phyloP scores from a whole-genome alignment of 1,140 invertebrate genomes.

The Cheumatopsyche charites region DNA sequence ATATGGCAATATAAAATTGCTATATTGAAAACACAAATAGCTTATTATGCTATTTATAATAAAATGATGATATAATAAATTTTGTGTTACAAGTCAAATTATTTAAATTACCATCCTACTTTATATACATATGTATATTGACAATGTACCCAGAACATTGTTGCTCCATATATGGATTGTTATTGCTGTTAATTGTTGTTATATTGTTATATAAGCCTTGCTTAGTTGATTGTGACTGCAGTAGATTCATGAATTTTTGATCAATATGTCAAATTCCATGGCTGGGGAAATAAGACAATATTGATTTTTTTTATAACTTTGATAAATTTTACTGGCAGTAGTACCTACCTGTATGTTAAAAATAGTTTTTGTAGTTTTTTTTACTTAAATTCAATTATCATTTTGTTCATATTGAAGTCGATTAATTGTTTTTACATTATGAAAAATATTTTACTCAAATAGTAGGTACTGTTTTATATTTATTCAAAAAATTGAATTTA shows the following conservation, averaged over 20 bases:
- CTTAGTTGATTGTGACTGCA: slow-evolving; percentile 39
- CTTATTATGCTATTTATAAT: background rate
- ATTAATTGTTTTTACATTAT: too few species aligned
- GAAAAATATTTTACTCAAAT: too few species aligned
- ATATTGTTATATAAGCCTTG: slow-evolving; percentile 46
- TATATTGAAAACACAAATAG: background rate
- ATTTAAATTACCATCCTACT: slow-evolving; percentile 30
- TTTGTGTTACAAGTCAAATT: slow-evolving; percentile 14
- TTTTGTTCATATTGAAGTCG: too few species aligned
- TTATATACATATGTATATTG: slow-evolving; percentile 21
- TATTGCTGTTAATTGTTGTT: slow-evolving; percentile 48
- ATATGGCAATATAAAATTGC: slow-evolving; percentile 23
- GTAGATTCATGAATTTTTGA: slow-evolving; percentile 13
- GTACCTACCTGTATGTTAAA: too few species aligned
- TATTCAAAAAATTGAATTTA: background rate
- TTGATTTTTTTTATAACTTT: too few species aligned
- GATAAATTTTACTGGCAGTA: too few species aligned
- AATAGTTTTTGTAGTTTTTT: too few species aligned
- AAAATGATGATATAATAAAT: background rate
- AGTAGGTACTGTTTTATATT: background rate
- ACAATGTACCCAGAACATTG: slow-evolving; percentile 35
- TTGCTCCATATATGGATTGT: slow-evolving; percentile 44
- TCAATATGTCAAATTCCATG: slow-evolving; percentile 43
- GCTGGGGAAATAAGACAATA: slow-evolving; percentile 37
- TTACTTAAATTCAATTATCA: too few species aligned